phyloP scores from a whole-genome alignment of 2,888 invertebrate species.

The Salticus scenicus region DNA sequence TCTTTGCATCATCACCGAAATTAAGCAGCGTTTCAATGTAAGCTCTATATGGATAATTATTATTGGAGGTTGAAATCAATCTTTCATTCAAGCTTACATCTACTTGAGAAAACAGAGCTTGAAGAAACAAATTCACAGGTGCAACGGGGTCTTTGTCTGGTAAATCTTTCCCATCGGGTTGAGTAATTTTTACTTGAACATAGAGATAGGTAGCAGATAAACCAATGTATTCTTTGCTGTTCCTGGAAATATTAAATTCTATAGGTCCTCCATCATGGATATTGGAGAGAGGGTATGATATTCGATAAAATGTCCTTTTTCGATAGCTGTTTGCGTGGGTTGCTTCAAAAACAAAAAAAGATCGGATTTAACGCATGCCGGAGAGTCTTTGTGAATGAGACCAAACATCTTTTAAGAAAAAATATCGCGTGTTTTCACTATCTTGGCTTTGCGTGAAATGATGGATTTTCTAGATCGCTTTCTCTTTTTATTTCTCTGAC shows the following conservation, averaged over 20 bases:
- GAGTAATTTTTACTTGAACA: conserved; percentile 40
- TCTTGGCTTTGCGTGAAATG: not conserved
- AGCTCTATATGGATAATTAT: conserved; percentile 22
- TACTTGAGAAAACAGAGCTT: conserved; percentile 43
- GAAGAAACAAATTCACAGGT: too few relatives aligned
- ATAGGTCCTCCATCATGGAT: too few relatives aligned
- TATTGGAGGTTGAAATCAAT: conserved; percentile 7
- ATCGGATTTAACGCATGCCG: conserved; percentile 19
- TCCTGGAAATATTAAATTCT: conserved; percentile 25
- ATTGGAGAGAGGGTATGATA: conserved; percentile 25
- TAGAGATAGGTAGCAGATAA: conserved; percentile 7
- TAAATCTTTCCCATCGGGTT: not conserved
- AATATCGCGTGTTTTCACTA: conserved; percentile 15
- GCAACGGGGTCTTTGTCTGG: not conserved
- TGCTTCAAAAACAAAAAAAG: conserved; percentile 19
- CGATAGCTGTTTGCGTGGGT: not conserved
- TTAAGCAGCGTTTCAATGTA: conserved; percentile 37
- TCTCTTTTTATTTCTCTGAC: conserved; percentile 17
- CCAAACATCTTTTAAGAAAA: not conserved
- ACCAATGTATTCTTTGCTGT: conserved; percentile 35
- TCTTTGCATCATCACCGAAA: too few relatives aligned
- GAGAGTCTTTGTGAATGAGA: too few relatives aligned
- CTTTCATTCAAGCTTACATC: conserved; percentile 33
- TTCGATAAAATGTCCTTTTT: too few relatives aligned
- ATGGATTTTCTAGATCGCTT: not conserved